These are phyloP conservation scores for Loriculus beryllinus DNA, from an alignment of 2,797 vertebrate genomes.

Conservation along the genomic window DNA sequence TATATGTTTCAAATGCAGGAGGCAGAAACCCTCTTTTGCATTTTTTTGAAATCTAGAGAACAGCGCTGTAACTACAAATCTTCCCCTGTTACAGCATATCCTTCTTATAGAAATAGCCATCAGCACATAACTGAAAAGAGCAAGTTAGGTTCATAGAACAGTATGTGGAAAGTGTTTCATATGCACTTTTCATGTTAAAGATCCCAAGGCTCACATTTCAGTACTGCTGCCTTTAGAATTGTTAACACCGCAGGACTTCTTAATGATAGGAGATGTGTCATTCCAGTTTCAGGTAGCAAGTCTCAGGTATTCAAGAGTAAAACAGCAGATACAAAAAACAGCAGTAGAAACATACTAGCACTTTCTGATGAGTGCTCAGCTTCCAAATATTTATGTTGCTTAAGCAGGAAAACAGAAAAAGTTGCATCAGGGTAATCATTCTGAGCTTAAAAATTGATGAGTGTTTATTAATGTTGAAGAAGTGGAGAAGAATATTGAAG, in stretches of 20 bases:
- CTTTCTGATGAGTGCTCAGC: not conserved
- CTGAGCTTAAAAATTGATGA: not conserved
- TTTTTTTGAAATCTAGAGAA: not conserved
- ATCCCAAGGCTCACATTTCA: not conserved
- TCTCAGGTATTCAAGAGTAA: not conserved
- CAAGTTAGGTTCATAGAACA: not conserved
- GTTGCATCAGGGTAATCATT: not conserved
- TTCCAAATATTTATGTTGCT: not conserved
- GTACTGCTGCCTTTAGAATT: not conserved
- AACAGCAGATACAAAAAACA: not conserved
- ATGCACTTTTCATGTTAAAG: not conserved
- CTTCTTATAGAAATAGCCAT: not conserved
- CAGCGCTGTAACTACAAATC: not conserved
- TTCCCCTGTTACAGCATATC: not conserved
- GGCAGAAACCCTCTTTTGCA: not conserved
- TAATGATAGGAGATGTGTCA: not conserved
- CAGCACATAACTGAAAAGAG: not conserved
- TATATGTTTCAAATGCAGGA: not conserved
- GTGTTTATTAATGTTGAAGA: not conserved
- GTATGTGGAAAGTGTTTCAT: not conserved
- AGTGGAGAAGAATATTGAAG: not conserved
- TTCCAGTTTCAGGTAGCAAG: not conserved
- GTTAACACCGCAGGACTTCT: not conserved
- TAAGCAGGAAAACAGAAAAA: not conserved
- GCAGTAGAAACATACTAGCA: not conserved